Evolutionary conservation across 2,797 vertebrate species (phyloP), one percentile per base, ranked within the genome.

Genomic region (Vespertilio murinus): DNA sequence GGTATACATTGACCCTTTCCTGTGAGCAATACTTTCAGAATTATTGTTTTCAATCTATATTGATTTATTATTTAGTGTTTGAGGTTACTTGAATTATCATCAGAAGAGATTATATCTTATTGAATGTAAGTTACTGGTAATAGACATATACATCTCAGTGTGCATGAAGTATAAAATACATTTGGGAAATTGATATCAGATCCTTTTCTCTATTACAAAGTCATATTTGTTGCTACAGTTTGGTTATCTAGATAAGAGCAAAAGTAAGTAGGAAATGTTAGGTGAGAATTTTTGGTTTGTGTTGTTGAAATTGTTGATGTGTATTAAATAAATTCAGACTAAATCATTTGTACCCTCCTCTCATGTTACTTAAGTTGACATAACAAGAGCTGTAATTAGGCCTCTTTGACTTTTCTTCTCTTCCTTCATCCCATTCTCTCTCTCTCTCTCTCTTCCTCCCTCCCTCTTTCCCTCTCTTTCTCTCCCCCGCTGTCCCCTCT

Each of bases 1-100:
- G 71, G 42, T 73, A 54, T 69, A 47, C 61, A 81, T 94, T 98
- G 95, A 96, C 82, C 65, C 54, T 80, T 95, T 86, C 4, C 1
- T 42, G 49, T 1, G 4, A 96, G 93, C 73, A 80, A 12, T n/a
- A 86, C 42, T 64, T 95, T 40, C 14, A n/a, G 71, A 80, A 56
- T 22, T 88, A 77, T 18, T 38, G 49, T 30, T 75, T 88, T 81
- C 17, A 49, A 28, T 35, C 42, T 40, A n/a, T 0, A 6, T 38
- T 33, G 56, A 23, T 85, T 81, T 80, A 49, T 81, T 84, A 91
- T 65, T 91, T 77, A 49, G 33, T 25, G 12, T 93, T 75, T 28
- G 38, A 84, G 70, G 64, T 81, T 85, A 83, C 42, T 64, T 70
- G 70, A 86, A 54, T 70, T 86, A 75, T 88, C 8, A 0, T 80